Base-by-base conservation (phyloP, 2,888 invertebrate species). In the Phyto melanocephala region DNA sequence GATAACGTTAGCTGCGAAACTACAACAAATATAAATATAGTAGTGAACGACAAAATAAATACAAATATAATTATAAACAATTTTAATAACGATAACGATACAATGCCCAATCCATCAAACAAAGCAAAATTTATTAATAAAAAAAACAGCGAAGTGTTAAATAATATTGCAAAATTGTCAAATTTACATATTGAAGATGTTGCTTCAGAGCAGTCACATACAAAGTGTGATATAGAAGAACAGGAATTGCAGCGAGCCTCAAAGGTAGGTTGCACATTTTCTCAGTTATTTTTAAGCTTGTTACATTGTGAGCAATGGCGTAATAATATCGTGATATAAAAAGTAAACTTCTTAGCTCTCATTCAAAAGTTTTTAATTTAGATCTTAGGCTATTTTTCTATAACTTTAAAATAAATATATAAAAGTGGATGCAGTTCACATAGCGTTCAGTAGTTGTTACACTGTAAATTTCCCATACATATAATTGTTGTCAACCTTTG, bases 191-290 rank as follows among this genome's bases (percentile, higher is more conserved):
- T 93, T 87, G 93, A 93, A 85, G 89, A 90, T 87, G 87, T 84
- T 87, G 88, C 86, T n/a, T 84, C 83, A 87, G 85, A 84, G 62
- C 85, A 77, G 67, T 81, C 81, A 33, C 62, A 75, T 68, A 70
- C 86, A 45, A 91, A 91, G 88, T 90, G 90, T 87, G 91, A 91
- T 87, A 93, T 93, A 80, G 94, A 93, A 86, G 93, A 93, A 85
- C 92, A 92, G 83, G 94, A 94, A 86, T 87, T 94, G 87, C 93
- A 93, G 83, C 90, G 93, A 83, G 94, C 94, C 75, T 93, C 94
- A 13, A 93, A 92, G 88, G 91, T 91, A 86, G 79, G 77, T 75
- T 65, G 1, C 20, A 63, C 6, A 22, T 22, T 45, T 22, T 5
- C 17, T 62, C 13, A 40, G 60, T 5, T 11, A 13, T 60, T 17